Percentiles rank a stretch among this genome's conserved stretches.
Evolutionary conservation across 2,113 vertebrate genomes (phyloP).

Genomic region (Vimba vimba): DNA sequence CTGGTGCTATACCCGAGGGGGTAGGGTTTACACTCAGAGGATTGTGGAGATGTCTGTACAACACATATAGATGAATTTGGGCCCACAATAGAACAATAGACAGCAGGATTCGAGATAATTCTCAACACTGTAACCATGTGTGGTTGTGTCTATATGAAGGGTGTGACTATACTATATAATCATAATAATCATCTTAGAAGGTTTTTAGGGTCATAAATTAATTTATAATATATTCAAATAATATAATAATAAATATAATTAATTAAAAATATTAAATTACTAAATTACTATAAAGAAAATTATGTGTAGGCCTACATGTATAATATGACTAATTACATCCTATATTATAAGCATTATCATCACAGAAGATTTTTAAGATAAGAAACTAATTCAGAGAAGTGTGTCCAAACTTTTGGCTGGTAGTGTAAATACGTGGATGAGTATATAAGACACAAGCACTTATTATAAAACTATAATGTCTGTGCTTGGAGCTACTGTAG

Average conservation of each 20-base stretch:
- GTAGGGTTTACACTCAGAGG: conserved; percentile 12
- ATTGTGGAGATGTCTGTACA: conserved; percentile 17
- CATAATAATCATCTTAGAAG: too few species aligned
- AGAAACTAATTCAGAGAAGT: not conserved
- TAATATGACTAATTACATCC: too few species aligned
- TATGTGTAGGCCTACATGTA: too few species aligned
- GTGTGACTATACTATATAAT: not conserved
- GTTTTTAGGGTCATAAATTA: not conserved
- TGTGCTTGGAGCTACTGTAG: not conserved
- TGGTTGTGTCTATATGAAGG: not conserved
- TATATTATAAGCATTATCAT: too few species aligned
- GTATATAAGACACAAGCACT: not conserved
- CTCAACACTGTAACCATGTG: not conserved
- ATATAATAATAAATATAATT: too few species aligned
- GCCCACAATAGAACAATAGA: not conserved
- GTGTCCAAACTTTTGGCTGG: conserved; percentile 7
- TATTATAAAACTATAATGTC: too few species aligned
- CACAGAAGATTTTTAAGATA: not conserved
- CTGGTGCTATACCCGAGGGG: conserved; percentile 11
- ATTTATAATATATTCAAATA: not conserved
- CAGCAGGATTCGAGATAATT: not conserved
- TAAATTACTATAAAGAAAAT: too few species aligned
- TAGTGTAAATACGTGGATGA: not conserved
- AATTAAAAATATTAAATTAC: too few species aligned
- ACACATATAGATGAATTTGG: conserved; percentile 7